phyloP scores from a whole-genome alignment of 2,888 invertebrate species.

The Drosophila subsilvestris region DNA sequence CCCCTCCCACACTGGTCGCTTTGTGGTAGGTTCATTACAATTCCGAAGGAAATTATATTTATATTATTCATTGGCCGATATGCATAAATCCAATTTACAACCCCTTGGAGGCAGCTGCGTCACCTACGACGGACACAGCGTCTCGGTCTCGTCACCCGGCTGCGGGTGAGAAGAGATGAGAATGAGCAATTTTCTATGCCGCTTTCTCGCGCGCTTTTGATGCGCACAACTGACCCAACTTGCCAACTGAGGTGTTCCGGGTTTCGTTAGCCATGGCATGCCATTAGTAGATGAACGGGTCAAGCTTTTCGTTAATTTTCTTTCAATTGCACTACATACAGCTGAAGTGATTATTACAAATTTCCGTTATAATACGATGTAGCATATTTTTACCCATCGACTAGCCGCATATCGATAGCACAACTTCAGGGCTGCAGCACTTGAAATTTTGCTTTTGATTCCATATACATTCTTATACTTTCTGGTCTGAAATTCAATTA shows the following conservation, averaged over 20 bases:
- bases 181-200: constrained; percentile 29
- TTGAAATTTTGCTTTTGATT: not conserved
- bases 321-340: too few species aligned
- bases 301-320: not conserved
- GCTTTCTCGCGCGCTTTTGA: constrained; percentile 55
- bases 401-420: not conserved
- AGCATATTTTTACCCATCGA: not conserved
- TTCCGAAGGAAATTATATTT: constrained; percentile 41
- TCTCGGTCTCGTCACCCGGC: constrained; percentile 4
- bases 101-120: constrained; percentile 41
- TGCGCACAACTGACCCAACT: constrained; percentile 39
- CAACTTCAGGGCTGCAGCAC: not conserved
- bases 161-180: constrained; percentile 9
- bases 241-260: constrained; percentile 32
- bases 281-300: not conserved
- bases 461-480: not conserved
- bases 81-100: constrained; percentile 62
- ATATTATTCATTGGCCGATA: constrained; percentile 37
- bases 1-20: constrained; percentile 30
- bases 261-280: not conserved
- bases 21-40: constrained; percentile 24
- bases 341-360: too few species aligned
- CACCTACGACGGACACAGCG: constrained; percentile 24
- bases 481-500: not conserved
- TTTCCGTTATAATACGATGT: too few species aligned